These are phyloP conservation scores for Scelioninae gen. 2 DNA, from an alignment of 2,888 invertebrate genomes.

Conservation along the genomic window DNA sequence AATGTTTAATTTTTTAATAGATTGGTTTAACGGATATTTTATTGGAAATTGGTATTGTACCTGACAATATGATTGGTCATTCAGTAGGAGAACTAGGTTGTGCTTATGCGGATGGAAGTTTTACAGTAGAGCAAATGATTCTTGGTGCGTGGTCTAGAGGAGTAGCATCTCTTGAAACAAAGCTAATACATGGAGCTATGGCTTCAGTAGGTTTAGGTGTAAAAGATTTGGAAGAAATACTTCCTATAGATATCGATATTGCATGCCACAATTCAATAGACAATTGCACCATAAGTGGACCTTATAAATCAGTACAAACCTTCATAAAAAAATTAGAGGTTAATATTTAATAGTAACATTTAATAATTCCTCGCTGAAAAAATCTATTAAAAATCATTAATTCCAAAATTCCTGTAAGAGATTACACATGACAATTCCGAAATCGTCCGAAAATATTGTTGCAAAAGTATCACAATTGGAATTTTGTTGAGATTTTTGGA, in stretches of 20 bases:
- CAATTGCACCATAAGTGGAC: conserved; percentile 94
- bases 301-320: conserved; percentile 80
- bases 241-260: conserved; percentile 87
- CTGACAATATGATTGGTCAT: conserved; percentile 89
- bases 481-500: no score
- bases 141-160: conserved; percentile 70
- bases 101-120: conserved; percentile 94
- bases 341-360: conserved; percentile 1
- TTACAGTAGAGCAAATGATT: conserved; percentile 78
- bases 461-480: no score
- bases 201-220: conserved; percentile 87
- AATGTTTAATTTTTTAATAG: conserved; percentile 63
- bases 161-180: conserved; percentile 67
- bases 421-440: no score
- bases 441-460: no score
- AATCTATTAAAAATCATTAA: no score
- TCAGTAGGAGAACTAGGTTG: conserved; percentile 97
- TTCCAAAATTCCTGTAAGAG: no score
- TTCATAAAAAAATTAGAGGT: conserved; percentile 81
- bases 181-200: conserved; percentile 85
- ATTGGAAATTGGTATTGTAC: conserved; percentile 78
- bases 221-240: conserved; percentile 79
- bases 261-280: conserved; percentile 92
- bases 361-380: no score
- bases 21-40: conserved; percentile 82